Evolutionary conservation across 2,797 vertebrate species (phyloP), one percentile per base, ranked within the genome.

Genomic region (Cheirogaleus major): DNA sequence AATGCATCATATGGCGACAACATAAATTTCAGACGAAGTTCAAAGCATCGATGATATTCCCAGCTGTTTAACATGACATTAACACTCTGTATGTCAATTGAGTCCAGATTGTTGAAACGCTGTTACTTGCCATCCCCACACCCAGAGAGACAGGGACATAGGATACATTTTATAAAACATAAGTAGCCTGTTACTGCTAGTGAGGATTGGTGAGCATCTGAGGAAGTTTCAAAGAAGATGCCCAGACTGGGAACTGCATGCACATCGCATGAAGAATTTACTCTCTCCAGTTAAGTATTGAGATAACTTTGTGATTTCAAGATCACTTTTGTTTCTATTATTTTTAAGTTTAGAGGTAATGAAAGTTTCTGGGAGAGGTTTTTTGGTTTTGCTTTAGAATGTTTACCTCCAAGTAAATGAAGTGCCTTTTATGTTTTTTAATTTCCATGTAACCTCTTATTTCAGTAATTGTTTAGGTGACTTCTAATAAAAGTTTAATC

Each of bases 361-460:
- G 30, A 17, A 93, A 92, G 59, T 30, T 96, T 93, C 72, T 75
- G 27, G 50, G 52, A 61, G 76, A 80, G 55, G 10, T 35, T 55
- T 86, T 92, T 80, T 78, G 50, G n/a, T 35, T 97, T 86, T 92
- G 75, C 55, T 89, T 96, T 94, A 88, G 67, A 92, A 89, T 59
- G 45, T 88, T 86, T 95, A 91, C 43, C 50, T 85, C 45, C 55
- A 93, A 45, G 70, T 23, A n/a, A 95, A 85, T 79, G 73, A 89
- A 89, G 76, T 80, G 52, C 23, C 30, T 84, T 89, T 93, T 14
- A 10, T 48, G 63, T 57, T 52, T 89, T 50, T 48, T 32, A 57
- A 87, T 78, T 82, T 63, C 48, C 50, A 69, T 80, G 82, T 81
- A 94, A 95, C 63, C 55, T 88, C 79, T 79, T 61, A 27, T 80